Evolutionary conservation across 2,113 vertebrate genomes (phyloP).

Genomic region (Oriolus oriolus): DNA sequence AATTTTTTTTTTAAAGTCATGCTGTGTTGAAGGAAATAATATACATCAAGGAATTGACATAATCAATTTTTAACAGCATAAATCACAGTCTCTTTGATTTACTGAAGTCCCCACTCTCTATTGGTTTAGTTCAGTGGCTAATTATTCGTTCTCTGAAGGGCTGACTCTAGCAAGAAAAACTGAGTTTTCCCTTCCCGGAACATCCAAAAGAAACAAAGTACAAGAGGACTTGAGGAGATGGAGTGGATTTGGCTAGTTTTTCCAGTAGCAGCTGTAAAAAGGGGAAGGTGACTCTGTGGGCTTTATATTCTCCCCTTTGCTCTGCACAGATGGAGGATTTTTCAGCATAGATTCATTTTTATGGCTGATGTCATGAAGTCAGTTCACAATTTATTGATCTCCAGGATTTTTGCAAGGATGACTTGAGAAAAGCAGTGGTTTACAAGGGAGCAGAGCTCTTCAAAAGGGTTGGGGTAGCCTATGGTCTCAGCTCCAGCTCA

Average conservation of each 20-base stretch:
- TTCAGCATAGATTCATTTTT: not conserved
- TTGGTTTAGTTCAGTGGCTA: not conserved
- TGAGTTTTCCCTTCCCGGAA: not conserved
- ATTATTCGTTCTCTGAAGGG: not conserved
- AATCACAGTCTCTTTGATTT: not conserved
- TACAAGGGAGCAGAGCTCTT: not conserved
- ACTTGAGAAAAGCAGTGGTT: not conserved
- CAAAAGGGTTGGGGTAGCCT: not conserved
- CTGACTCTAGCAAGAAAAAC: not conserved
- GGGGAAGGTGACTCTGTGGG: not conserved
- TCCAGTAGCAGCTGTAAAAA: not conserved
- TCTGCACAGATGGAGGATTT: not conserved
- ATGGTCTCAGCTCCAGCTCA: not conserved
- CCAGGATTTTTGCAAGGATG: not conserved
- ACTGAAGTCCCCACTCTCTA: not conserved
- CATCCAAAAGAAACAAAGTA: not conserved
- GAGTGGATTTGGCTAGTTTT: not conserved
- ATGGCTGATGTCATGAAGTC: not conserved
- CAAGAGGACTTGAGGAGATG: not conserved
- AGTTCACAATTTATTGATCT: not conserved
- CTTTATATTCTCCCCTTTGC: not conserved
- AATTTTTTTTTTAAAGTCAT: not conserved
- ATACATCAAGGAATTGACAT: not conserved
- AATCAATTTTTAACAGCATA: not conserved
- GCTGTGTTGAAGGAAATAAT: not conserved